Evolutionary conservation across 2,797 vertebrate species (phyloP).

Genomic region (Bovichtus diacanthus): DNA sequence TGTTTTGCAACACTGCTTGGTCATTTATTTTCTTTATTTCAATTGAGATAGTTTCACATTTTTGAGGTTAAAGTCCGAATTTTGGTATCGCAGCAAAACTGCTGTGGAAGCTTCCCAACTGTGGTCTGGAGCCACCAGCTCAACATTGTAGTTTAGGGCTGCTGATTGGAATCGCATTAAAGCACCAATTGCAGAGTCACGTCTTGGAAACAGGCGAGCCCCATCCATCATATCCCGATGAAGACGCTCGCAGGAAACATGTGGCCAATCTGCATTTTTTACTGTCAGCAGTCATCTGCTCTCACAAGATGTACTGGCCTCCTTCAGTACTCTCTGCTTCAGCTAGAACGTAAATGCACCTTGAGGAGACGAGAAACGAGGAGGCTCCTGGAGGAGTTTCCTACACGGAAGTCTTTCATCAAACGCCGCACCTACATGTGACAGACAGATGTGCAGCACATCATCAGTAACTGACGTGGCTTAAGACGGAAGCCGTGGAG

Average conservation of each 20-base stretch:
- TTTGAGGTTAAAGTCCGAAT: constrained; percentile 33
- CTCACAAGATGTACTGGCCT: constrained; percentile 13
- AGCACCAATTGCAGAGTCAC: constrained; percentile 35
- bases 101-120: constrained; percentile 40
- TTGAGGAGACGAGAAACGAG: too few relatives aligned
- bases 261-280: constrained; percentile 32
- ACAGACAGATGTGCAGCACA: too few relatives aligned
- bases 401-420: too few relatives aligned
- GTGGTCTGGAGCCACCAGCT: constrained; percentile 49
- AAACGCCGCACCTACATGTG: too few relatives aligned
- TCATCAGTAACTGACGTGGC: too few relatives aligned
- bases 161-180: constrained; percentile 64
- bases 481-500: too few relatives aligned
- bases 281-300: constrained; percentile 46
- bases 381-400: too few relatives aligned
- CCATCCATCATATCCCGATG: constrained; percentile 64
- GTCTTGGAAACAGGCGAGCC: constrained; percentile 49
- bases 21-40: constrained; percentile 21
- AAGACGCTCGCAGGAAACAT: constrained; percentile 60
- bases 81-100: constrained; percentile 2
- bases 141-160: constrained; percentile 43
- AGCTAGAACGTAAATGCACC: too few relatives aligned
- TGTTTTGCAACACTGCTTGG: constrained; percentile 1
- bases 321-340: neutral
- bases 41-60: constrained; percentile 15